These are phyloP conservation scores for Maccullochella peelii DNA, from an alignment of 2,113 vertebrate genomes.

Conservation along the genomic window DNA sequence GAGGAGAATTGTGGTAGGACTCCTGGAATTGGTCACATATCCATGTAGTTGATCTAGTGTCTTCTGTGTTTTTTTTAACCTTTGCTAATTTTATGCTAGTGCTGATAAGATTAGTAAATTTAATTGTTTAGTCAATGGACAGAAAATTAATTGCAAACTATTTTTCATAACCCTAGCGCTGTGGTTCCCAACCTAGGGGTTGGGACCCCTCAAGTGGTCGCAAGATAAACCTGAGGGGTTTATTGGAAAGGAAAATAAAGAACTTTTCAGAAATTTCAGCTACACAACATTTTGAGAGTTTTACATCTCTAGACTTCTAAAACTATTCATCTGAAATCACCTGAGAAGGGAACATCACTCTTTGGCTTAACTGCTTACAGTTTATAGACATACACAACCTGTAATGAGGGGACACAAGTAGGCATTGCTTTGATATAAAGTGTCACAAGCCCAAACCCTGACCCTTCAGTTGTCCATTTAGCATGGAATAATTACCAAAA, in stretches of 20 bases:
- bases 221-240: neutral
- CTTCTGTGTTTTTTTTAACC: neutral
- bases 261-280: no score
- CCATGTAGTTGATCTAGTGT: neutral
- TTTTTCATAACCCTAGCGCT: neutral
- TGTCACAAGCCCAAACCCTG: neutral
- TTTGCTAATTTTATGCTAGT: neutral
- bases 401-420: neutral
- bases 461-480: neutral
- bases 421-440: neutral
- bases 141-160: neutral
- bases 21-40: neutral
- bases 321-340: neutral
- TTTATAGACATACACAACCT: neutral
- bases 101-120: neutral
- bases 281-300: neutral
- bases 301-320: neutral
- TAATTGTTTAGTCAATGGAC: neutral
- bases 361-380: neutral
- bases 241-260: neutral
- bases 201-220: neutral
- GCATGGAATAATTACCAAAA: no score
- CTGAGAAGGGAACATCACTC: no score
- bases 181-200: no score
- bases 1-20: constrained; percentile 76